Evolutionary conservation across 1,140 invertebrate genomes (phyloP).

Genomic region (Popillia japonica): DNA sequence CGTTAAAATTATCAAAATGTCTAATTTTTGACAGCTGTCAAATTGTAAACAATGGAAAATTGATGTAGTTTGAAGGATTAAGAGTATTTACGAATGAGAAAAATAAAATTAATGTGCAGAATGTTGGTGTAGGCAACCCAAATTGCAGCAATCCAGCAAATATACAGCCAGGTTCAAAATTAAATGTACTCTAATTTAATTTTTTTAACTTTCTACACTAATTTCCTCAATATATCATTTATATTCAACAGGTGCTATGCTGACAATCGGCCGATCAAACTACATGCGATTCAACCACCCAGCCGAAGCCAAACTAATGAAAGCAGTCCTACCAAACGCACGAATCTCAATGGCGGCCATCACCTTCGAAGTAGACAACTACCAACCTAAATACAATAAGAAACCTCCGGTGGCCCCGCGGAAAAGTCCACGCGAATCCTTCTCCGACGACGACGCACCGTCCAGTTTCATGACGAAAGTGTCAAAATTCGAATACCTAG

Average conservation of each 20-base stretch:
- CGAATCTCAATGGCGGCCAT: slow-evolving; percentile 81
- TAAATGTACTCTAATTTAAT: no score
- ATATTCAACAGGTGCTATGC: slow-evolving; percentile 76
- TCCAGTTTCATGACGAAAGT: slow-evolving; percentile 68
- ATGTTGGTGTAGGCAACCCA: no score
- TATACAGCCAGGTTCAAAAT: no score
- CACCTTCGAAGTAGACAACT: slow-evolving; percentile 63
- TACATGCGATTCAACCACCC: slow-evolving; percentile 92
- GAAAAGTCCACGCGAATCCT: slow-evolving; percentile 59
- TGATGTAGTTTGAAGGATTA: no score
- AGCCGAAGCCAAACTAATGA: slow-evolving; percentile 84
- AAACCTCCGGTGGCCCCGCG: slow-evolving; percentile 65
- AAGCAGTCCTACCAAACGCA: slow-evolving; percentile 76
- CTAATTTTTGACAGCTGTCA: no score
- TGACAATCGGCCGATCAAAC: slow-evolving; percentile 86
- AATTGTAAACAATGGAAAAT: no score
- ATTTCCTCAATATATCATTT: neutral
- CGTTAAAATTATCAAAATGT: no score
- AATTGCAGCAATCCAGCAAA: no score
- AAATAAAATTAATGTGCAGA: no score
- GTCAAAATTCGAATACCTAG: slow-evolving; percentile 69
- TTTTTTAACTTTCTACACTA: no score
- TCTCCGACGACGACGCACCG: slow-evolving; percentile 60
- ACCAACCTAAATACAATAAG: slow-evolving; percentile 55
- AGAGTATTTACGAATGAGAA: no score